Conservation (phyloP, 2,113 vertebrate species). For the Charina bottae region DNA sequence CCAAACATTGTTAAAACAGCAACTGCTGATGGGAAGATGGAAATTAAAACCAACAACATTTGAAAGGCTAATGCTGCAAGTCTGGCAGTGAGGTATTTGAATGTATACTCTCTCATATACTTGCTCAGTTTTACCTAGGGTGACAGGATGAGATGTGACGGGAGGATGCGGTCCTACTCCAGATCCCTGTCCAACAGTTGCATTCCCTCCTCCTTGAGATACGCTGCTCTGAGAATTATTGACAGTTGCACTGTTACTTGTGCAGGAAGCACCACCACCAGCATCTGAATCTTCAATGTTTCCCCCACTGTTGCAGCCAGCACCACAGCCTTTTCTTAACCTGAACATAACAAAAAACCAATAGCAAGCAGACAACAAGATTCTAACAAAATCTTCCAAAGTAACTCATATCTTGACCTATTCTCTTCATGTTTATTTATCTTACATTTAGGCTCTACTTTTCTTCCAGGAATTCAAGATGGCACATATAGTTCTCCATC, state of each 20-base stretch:
- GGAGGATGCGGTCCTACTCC: conserved; percentile 80
- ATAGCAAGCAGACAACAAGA: conserved; percentile 2
- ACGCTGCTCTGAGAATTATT: conserved; percentile 86
- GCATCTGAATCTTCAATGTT: conserved; percentile 96
- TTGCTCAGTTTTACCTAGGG: conserved; percentile 76
- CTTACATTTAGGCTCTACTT: background rate
- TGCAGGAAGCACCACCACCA: conserved; percentile 86
- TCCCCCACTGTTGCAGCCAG: conserved; percentile 97
- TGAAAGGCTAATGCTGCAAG: background rate
- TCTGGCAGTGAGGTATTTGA: background rate
- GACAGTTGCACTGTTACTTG: conserved; percentile 82
- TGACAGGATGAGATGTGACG: conserved; percentile 79
- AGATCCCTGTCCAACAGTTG: conserved; percentile 74
- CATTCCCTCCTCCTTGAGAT: conserved; percentile 72
- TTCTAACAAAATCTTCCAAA: background rate
- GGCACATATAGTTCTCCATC: background rate
- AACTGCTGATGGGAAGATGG: background rate
- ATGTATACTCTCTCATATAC: background rate
- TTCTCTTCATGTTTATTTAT: background rate
- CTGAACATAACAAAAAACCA: conserved; percentile 65
- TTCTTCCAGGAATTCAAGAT: background rate
- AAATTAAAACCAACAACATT: background rate
- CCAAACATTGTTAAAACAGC: background rate
- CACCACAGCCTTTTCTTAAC: conserved; percentile 95
- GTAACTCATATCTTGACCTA: background rate